Evolutionary conservation across 1,140 invertebrate genomes (phyloP).

Genomic region (Cyphomyrmex costatus): DNA sequence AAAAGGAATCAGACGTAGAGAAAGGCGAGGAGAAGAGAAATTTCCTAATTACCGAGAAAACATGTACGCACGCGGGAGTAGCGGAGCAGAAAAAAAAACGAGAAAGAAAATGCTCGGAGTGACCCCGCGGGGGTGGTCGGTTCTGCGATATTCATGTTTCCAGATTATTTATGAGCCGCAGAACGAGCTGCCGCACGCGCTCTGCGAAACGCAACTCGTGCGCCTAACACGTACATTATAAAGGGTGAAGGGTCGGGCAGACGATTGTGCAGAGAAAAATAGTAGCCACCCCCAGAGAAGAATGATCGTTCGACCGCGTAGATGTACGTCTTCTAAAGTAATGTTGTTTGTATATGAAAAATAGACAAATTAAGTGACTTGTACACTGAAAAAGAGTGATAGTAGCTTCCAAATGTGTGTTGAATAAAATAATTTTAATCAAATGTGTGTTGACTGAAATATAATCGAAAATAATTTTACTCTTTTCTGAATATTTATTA

Average conservation of each 20-base stretch:
- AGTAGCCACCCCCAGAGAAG: slow-evolving; percentile 43
- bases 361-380: neutral
- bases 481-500: no score
- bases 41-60: slow-evolving; percentile 53
- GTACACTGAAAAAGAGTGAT: no score
- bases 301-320: slow-evolving; percentile 6
- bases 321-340: neutral
- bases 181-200: slow-evolving; percentile 78
- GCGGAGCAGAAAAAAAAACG: neutral
- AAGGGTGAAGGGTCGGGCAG: slow-evolving; percentile 48
- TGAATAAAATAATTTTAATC: no score
- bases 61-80: slow-evolving; percentile 19
- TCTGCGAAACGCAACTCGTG: slow-evolving; percentile 75
- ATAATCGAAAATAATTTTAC: no score
- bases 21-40: slow-evolving; percentile 42
- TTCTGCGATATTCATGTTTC: slow-evolving; percentile 80
- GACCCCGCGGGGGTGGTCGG: slow-evolving; percentile 46
- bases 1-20: slow-evolving; percentile 66
- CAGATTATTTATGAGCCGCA: slow-evolving; percentile 78
- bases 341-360: slow-evolving; percentile 5
- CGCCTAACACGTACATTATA: slow-evolving; percentile 75
- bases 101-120: neutral
- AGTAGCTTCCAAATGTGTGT: no score
- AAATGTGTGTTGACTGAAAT: no score
- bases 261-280: slow-evolving; percentile 63